phyloP scores from a whole-genome alignment of 2,113 vertebrate species.

The Gallinago media region DNA sequence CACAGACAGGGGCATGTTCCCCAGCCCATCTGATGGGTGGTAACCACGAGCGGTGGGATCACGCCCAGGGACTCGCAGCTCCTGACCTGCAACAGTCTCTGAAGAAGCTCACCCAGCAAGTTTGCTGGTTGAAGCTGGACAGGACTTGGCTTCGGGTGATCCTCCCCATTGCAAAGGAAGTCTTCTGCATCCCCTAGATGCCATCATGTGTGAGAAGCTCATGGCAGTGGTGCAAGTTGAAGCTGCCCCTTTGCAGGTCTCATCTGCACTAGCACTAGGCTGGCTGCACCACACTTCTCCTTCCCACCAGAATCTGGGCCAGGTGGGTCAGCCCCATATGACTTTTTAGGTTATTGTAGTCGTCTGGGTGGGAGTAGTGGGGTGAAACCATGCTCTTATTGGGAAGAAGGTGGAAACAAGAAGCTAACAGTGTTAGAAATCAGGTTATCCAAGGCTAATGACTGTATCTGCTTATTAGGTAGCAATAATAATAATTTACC shows the following conservation, averaged over 20 bases:
- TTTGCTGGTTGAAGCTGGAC: background rate
- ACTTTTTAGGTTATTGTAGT: background rate
- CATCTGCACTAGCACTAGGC: rapidly evolving
- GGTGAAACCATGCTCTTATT: background rate
- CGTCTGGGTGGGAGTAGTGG: background rate
- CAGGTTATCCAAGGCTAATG: background rate
- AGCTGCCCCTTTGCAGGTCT: background rate
- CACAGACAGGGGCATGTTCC: rapidly evolving
- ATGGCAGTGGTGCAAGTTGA: background rate
- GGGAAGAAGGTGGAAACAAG: background rate
- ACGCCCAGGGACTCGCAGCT: rapidly evolving
- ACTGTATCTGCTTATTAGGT: background rate
- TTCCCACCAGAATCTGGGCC: background rate
- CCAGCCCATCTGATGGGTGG: background rate
- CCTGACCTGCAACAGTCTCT: background rate
- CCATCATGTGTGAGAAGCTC: background rate
- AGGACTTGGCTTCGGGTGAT: background rate
- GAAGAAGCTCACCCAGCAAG: background rate
- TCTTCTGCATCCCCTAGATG: background rate
- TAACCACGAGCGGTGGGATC: rapidly evolving
- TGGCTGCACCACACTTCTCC: background rate
- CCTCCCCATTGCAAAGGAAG: background rate
- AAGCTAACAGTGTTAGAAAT: background rate
- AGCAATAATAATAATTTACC: conserved; percentile 24
- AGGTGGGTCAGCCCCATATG: background rate